Base-by-base conservation (phyloP, 2,888 invertebrate genomes). In the Rutpela maculata region DNA sequence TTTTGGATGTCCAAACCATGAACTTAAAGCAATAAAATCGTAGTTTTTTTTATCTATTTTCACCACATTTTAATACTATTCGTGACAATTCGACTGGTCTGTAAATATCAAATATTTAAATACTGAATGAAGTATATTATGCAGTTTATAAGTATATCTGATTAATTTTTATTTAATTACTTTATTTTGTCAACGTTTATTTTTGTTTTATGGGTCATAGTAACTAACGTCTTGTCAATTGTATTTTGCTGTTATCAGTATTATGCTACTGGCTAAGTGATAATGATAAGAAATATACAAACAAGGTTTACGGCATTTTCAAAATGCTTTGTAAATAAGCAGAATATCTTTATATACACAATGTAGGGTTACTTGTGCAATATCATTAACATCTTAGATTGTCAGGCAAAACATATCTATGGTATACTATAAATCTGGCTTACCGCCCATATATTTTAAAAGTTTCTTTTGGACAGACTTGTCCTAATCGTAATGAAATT, bases 211-310 rank as follows among this genome's bases (percentile, higher is more conserved):
- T 43, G 12, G 43, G 11, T 43, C 11, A 43, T 12, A 43, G 15
- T 43, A 43, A 43, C 12, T 11, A 35, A 3, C 7, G 43, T 43
- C 43, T 43, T 43, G 43, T 15, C 43, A 43, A 43, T 43, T 15
- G 43, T 15, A 43, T 12, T 43, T 15, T 15, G 4, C 15, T 43
- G 43, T 43, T 43, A 43, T 57, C 18, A 57, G 17, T 57, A 17
- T 57, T n/a, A 57, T 57, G 57, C 57, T 57, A 57, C 57, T 17
- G 57, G 57, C 10, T 57, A 57, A n/a, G 18, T 57, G 57, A 57
- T 19, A 17, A 18, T 18, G 57, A 57, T 57, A 57, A 57, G 57
- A 57, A 57, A 57, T 57, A 57, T 19, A 17, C 19, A 57, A 17
- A 57, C 17, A 57, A 10, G 6, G 18, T 57, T 57, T 57, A 57